Evolutionary conservation across 2,797 vertebrate species (phyloP), one percentile per base, ranked within the genome.

Genomic region (Alectoris magna): DNA sequence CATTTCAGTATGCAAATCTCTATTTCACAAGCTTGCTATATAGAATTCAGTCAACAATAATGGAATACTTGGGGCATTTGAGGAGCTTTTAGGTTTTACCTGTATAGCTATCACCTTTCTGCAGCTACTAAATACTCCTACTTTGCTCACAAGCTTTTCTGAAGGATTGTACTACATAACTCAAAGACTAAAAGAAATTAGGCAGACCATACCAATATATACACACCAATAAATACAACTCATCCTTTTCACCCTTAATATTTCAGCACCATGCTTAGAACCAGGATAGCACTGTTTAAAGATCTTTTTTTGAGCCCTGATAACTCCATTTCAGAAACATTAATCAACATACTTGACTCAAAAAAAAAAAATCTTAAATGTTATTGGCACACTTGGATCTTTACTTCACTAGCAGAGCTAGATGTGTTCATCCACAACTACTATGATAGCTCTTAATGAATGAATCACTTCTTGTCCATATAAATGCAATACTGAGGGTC

Each of bases 391-490:
- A 60, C 21, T 44, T 75, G 6, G 3, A 68, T 53, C 53, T 84
- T 31, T 24, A 16, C 18, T 88, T 76, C 38, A 41, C 16, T 53
- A 62, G n/a, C 6, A 71, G n/a, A 21, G 5, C 24, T 62, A 36
- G n/a, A 41, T 36, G 38, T 56, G 58, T 62, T 39, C 48, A 31
- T 55, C 10, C 43, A 62, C 12, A 23, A 9, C 41, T 53, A 10
- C 29, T 56, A 18, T 16, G 24, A 64, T 2, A 56, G 24, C 16
- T 60, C 31, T 75, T 17, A 22, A 44, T 3, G 27, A 77, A 69
- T 8, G 0, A 34, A 51, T 23, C 1, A 0, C 49, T 67, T 70
- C 26, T 68, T 7, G 1, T 26, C 41, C 18, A 7, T 18, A 44
- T 23, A 2, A 76, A 56, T 10, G 14, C 48, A 63, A 38, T 51